Conservation (phyloP, 1,140 invertebrate species). For the Hirudo medicinalis region DNA sequence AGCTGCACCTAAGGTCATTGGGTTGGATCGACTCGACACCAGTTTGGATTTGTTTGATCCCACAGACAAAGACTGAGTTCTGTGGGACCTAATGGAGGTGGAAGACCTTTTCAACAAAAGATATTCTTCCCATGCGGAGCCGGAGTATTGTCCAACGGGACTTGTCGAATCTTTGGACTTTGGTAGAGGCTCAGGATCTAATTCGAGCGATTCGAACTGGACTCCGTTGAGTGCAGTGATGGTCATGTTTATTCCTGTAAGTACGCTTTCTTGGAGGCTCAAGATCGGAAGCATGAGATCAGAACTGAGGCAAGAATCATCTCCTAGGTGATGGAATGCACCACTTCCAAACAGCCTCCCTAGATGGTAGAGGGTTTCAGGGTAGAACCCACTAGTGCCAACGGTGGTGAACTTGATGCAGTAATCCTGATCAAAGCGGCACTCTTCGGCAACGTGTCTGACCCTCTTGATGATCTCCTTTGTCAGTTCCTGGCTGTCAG, state of each 20-base stretch:
- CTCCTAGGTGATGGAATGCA: slow-evolving; percentile 19
- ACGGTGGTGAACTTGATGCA: slow-evolving; percentile 18
- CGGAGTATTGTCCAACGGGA: not conserved
- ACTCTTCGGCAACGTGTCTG: slow-evolving; percentile 17
- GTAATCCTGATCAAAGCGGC: slow-evolving; percentile 22
- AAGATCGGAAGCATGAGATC: slow-evolving; percentile 20
- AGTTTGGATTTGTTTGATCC: not conserved
- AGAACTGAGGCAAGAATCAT: slow-evolving; percentile 13
- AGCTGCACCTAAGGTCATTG: not conserved
- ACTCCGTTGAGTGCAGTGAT: slow-evolving; percentile 21
- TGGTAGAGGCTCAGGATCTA: not conserved
- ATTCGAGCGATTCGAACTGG: slow-evolving; percentile 10
- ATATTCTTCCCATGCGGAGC: not conserved
- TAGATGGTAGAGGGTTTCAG: slow-evolving; percentile 20
- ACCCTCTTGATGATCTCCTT: slow-evolving; percentile 21
- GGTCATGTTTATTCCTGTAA: slow-evolving; percentile 14
- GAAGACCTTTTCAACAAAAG: not conserved
- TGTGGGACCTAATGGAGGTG: not conserved
- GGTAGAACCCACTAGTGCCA: slow-evolving; percentile 21
- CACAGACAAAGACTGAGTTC: too few relatives aligned
- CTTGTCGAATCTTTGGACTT: not conserved
- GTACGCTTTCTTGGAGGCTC: slow-evolving; percentile 4
- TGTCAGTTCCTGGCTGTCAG: slow-evolving; percentile 15
- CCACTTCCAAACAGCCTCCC: slow-evolving; percentile 19
- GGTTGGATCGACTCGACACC: not conserved